A percentile compares a stretch with the other conserved stretches of the same genome.
Evolutionary conservation across 2,888 invertebrate genomes (phyloP).

Genomic region (Sarcophaga caerulescens): DNA sequence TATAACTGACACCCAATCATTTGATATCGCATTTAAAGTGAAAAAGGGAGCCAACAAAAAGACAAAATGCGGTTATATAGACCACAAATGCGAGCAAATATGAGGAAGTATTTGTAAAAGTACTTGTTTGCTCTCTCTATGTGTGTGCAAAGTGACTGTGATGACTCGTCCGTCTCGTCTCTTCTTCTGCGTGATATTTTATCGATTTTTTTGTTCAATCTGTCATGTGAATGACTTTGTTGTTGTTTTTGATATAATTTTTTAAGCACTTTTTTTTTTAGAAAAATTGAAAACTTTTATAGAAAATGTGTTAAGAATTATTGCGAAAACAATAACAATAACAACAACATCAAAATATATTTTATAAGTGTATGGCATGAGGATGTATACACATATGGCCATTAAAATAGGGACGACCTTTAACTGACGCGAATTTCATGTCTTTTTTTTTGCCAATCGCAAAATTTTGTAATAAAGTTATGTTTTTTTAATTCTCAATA

Average conservation of each 20-base stretch:
- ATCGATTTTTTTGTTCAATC: conserved; percentile 32
- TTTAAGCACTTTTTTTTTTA: neutral
- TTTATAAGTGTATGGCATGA: neutral
- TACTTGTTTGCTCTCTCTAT: neutral
- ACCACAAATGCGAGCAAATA: neutral
- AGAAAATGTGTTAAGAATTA: conserved; percentile 14
- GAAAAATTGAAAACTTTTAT: conserved; percentile 30
- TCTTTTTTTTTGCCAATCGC: no score
- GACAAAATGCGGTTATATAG: neutral
- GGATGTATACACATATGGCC: no score
- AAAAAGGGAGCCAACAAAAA: neutral
- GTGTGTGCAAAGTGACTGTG: neutral
- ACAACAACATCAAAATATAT: no score
- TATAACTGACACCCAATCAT: no score
- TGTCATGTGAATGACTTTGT: conserved; percentile 9
- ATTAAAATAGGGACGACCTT: no score
- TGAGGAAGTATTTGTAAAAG: neutral
- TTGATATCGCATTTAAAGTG: neutral
- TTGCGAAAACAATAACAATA: neutral
- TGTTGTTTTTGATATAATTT: neutral
- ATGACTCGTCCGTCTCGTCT: neutral
- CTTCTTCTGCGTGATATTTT: conserved; percentile 35
- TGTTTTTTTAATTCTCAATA: no score
- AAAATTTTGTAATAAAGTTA: no score
- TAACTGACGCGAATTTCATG: no score